These are phyloP conservation scores for Aphrophora alni DNA, from an alignment of 2,888 invertebrate genomes.

Conservation along the genomic window DNA sequence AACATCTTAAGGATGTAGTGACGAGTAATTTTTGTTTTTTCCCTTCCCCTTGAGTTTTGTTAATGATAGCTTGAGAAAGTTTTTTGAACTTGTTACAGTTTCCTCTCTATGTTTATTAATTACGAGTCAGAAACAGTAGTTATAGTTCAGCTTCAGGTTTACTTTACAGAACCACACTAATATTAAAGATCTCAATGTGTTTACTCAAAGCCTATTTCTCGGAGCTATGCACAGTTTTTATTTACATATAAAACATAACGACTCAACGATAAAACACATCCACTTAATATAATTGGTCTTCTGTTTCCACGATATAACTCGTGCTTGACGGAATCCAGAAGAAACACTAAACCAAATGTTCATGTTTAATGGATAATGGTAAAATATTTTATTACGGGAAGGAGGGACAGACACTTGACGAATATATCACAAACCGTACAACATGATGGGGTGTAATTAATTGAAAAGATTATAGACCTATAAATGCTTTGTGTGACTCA, in stretches of 20 bases:
- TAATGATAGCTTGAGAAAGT: no score
- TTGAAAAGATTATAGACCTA: conserved; percentile 2
- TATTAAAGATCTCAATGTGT: no score
- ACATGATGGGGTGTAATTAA: not conserved
- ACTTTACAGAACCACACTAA: no score
- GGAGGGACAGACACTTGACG: not conserved
- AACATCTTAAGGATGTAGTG: no score
- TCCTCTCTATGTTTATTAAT: no score
- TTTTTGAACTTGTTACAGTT: no score
- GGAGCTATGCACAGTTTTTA: no score
- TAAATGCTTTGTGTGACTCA: conserved; percentile 2
- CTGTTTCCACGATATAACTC: not conserved
- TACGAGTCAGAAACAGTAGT: no score
- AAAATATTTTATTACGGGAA: not conserved
- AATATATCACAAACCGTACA: not conserved
- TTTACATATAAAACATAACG: not conserved
- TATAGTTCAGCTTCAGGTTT: no score
- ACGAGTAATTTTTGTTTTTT: no score
- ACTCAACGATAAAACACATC: not conserved
- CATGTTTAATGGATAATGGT: conserved; percentile 9
- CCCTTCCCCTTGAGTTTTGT: no score
- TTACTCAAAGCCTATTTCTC: no score
- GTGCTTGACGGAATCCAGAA: not conserved
- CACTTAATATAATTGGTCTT: conserved; percentile 6
- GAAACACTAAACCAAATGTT: not conserved